Percentiles rank a stretch among this genome's conserved stretches.
phyloP scores from a whole-genome alignment of 2,113 vertebrate species.

The Odobenus rosmarus region DNA sequence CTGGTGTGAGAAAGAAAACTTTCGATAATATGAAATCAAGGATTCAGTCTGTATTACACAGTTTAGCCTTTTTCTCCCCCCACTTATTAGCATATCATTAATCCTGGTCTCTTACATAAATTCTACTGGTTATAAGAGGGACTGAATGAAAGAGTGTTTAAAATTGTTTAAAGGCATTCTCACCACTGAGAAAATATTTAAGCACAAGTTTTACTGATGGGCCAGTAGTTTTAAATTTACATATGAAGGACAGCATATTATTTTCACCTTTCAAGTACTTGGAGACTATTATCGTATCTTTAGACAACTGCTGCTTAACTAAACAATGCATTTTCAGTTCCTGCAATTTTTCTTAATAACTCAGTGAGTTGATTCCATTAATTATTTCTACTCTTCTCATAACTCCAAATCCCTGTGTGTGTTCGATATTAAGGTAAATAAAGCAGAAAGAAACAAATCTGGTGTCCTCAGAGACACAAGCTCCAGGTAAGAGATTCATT shows the following conservation, averaged over 20 bases:
- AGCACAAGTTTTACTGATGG: not conserved
- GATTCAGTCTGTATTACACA: not conserved
- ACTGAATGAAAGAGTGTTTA: not conserved
- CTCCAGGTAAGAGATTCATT: not conserved
- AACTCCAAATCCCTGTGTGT: not conserved
- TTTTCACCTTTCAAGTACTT: slow-evolving; percentile 40
- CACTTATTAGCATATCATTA: not conserved
- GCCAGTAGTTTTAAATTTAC: not conserved
- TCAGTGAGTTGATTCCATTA: slow-evolving; percentile 33
- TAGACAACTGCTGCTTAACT: slow-evolving; percentile 44
- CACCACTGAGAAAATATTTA: not conserved
- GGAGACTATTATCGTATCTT: slow-evolving; percentile 16
- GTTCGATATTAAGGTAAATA: not conserved
- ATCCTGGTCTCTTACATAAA: not conserved
- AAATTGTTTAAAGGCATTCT: not conserved
- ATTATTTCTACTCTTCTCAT: not conserved
- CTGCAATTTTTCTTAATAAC: slow-evolving; percentile 29
- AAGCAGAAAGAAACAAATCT: slow-evolving; percentile 6
- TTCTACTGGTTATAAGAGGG: not conserved
- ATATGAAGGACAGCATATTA: slow-evolving; percentile 24
- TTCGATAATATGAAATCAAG: not conserved
- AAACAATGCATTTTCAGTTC: not conserved
- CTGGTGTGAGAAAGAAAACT: not conserved
- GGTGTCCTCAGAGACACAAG: not conserved
- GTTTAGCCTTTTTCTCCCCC: not conserved